Evolutionary conservation across 1,140 invertebrate genomes (phyloP).

Genomic region (Ostrea denselamellosa): DNA sequence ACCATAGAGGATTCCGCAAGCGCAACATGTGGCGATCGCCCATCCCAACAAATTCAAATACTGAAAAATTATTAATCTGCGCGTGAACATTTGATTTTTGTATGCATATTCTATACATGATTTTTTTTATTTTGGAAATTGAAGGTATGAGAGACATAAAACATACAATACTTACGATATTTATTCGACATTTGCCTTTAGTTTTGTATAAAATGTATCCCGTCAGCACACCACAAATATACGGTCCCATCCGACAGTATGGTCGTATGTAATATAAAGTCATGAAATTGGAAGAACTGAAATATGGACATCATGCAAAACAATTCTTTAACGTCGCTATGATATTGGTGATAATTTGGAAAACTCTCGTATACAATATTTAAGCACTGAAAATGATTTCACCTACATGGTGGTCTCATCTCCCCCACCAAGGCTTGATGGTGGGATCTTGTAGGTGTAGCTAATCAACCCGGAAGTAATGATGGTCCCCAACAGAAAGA

Average conservation of each 20-base stretch:
- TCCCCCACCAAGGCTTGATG: neutral
- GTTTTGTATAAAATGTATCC: constrained; percentile 78
- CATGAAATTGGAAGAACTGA: neutral
- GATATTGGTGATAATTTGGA: too few relatives aligned
- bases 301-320: too few relatives aligned
- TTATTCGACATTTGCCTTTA: constrained; percentile 61
- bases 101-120: neutral
- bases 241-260: constrained; percentile 81
- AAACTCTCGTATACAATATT: neutral
- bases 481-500: neutral
- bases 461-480: neutral
- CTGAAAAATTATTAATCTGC: neutral
- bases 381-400: neutral
- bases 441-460: neutral
- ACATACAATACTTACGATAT: constrained; percentile 56
- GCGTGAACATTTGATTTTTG: neutral
- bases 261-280: constrained; percentile 66
- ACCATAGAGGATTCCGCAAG: constrained; percentile 65
- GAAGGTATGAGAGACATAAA: neutral
- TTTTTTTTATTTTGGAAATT: too few relatives aligned
- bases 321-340: neutral
- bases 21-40: constrained; percentile 55
- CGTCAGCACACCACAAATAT: constrained; percentile 80
- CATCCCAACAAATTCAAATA: constrained; percentile 55
- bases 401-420: neutral